Evolutionary conservation across 2,888 invertebrate species (phyloP), one percentile per base, ranked within the genome.

Genomic region (Hypercompe scribonia): DNA sequence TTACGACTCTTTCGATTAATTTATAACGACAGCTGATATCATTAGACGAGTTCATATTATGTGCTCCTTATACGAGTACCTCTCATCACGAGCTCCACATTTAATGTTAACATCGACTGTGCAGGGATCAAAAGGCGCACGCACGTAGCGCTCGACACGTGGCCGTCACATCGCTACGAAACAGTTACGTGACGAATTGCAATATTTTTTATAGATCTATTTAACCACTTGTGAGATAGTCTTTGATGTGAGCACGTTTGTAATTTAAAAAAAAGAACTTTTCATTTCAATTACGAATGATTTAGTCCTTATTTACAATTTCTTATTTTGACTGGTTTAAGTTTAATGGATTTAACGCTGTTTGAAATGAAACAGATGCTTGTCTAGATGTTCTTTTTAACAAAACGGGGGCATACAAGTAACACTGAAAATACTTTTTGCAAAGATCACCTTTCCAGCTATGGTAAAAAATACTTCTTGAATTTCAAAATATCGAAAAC

Each of bases 121-220:
- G 68, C 67, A 82, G 75, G 90, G 91, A 93, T 94, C 94, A 94
- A 92, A 92, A 89, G 90, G 74, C 82, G 77, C 68, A 42, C 34
- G 42, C 31, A 54, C 31, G 18, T 33, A 63, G 58, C 21, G 50
- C 28, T 34, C 61, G 72, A 68, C 75, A 72, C 75, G 75, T 75
- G 75, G 68, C 66, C 92, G 78, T 84, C 82, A 87, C 86, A 85
- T 81, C 79, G 69, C 78, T 74, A 78, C 77, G 74, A 70, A 73
- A 82, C 81, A 82, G 84, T 85, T 87, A 88, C 88, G 90, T 89
- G 90, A 89, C 86, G 80, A 79, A 81, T 82, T 81, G 74, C 72
- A 78, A 84, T 83, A 80, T 78, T 76, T 81, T 34, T 71, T 36
- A 58, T 68, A 65, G 65, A 46, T 79, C 78, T 81, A 79, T 84